phyloP scores from a whole-genome alignment of 1,140 invertebrate genomes.

The Ostrea denselamellosa region DNA sequence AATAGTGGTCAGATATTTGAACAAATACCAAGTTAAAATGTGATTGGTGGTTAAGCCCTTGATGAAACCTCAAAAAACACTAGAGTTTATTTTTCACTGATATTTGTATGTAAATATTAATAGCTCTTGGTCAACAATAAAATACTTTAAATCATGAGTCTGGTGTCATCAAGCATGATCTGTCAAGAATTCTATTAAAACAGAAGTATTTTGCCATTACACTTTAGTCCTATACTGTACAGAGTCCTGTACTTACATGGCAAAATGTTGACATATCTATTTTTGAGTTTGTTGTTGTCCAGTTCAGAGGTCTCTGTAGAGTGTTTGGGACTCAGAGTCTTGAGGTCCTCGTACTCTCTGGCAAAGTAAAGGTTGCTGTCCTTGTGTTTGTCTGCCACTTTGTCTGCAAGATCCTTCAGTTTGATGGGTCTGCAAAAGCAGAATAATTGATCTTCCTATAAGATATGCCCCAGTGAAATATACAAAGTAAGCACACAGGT shows the following conservation, averaged over 20 bases:
- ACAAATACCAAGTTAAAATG: too few species aligned
- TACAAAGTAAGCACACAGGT: not conserved
- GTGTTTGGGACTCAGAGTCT: slow-evolving; percentile 94
- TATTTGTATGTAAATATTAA: too few species aligned
- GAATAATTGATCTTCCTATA: not conserved
- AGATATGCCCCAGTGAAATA: not conserved
- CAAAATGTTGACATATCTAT: slow-evolving; percentile 98
- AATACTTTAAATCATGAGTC: too few species aligned
- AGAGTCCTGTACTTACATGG: slow-evolving; percentile 79
- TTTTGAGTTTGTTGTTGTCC: slow-evolving; percentile 96
- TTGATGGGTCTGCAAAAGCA: slow-evolving; percentile 44
- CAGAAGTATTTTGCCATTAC: too few species aligned
- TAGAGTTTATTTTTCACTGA: too few species aligned
- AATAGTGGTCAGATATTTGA: too few species aligned
- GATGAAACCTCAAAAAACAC: too few species aligned
- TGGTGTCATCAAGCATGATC: too few species aligned
- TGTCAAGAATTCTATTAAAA: too few species aligned
- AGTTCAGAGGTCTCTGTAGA: slow-evolving; percentile 92
- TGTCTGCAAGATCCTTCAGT: slow-evolving; percentile 24
- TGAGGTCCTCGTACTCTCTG: slow-evolving; percentile 84
- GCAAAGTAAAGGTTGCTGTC: slow-evolving; percentile 56
- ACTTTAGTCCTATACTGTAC: slow-evolving; percentile 20
- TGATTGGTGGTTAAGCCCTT: too few species aligned
- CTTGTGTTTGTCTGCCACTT: slow-evolving; percentile 51
- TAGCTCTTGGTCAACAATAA: too few species aligned